Conservation (phyloP, 2,797 vertebrate species). For the Pseudochirops cupreus region DNA sequence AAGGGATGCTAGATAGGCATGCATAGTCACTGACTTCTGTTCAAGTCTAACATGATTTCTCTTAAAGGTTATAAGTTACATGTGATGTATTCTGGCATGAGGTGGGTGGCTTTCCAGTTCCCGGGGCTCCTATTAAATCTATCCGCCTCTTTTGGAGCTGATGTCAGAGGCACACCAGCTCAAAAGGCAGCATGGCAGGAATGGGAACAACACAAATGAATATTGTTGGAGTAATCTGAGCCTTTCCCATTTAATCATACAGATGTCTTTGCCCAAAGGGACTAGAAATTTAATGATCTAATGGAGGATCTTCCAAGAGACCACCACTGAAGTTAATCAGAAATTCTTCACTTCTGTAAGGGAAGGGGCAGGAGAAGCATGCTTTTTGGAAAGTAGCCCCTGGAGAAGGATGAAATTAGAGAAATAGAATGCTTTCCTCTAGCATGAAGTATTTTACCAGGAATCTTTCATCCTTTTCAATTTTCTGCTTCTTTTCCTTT, state of each 20-base stretch:
- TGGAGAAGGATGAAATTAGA: neutral
- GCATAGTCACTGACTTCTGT: neutral
- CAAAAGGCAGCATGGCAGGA: neutral
- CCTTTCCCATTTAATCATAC: neutral
- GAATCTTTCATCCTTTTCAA: neutral
- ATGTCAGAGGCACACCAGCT: neutral
- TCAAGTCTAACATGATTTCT: neutral
- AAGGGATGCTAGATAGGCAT: neutral
- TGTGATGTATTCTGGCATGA: accelerated
- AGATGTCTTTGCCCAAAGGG: neutral
- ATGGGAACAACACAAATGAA: neutral
- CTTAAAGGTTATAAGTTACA: accelerated
- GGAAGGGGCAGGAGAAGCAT: accelerated
- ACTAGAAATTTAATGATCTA: neutral
- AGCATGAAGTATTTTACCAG: neutral
- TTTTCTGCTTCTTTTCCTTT: neutral
- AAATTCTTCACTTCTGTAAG: neutral
- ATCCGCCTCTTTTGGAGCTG: neutral
- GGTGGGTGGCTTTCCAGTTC: neutral
- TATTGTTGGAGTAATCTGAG: neutral
- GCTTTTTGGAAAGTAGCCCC: slow-evolving; percentile 2
- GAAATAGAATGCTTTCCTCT: neutral
- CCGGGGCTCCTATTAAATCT: accelerated
- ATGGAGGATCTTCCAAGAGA: neutral
- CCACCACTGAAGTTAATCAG: neutral